A percentile compares a stretch with the other conserved stretches of the same genome.
These are phyloP conservation scores for Sminthurinus aureus DNA, from an alignment of 2,888 invertebrate genomes.

Conservation along the genomic window DNA sequence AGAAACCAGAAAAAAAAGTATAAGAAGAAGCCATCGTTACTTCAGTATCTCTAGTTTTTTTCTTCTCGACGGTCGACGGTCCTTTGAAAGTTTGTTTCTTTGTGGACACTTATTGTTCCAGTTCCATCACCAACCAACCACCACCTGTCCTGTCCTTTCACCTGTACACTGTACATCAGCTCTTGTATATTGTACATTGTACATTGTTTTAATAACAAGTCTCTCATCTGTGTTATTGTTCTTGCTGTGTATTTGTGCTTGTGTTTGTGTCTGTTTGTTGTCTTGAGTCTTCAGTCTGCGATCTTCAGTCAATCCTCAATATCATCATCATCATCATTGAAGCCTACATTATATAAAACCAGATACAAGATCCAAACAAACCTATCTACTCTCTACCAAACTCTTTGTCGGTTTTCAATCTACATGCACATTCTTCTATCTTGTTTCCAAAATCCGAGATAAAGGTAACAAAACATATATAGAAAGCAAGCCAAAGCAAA, in stretches of 20 bases:
- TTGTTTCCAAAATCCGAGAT: constrained; percentile 8
- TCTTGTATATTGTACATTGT: too few relatives aligned
- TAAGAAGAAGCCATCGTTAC: constrained; percentile 38
- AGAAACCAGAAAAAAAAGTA: constrained; percentile 22
- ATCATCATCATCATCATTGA: too few relatives aligned
- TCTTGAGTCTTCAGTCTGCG: background rate
- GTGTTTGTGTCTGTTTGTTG: background rate
- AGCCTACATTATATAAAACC: too few relatives aligned
- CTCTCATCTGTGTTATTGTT: background rate
- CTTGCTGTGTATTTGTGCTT: background rate
- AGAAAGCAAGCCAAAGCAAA: background rate
- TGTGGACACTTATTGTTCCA: background rate
- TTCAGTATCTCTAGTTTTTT: constrained; percentile 30
- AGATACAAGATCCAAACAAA: background rate
- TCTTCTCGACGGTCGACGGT: constrained; percentile 26
- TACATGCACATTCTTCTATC: constrained; percentile 4
- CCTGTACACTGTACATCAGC: constrained; percentile 25
- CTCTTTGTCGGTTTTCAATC: background rate
- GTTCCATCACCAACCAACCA: background rate
- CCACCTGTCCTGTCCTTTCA: constrained; percentile 36
- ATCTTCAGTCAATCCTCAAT: background rate
- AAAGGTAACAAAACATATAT: constrained; percentile 17
- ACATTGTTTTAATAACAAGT: constrained; percentile 9
- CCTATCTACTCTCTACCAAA: constrained; percentile 11
- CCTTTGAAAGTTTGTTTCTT: constrained; percentile 3